Percentiles rank a stretch among this genome's conserved stretches.
These are phyloP conservation scores for Empidonax traillii DNA, from an alignment of 2,113 vertebrate species.

Conservation along the genomic window DNA sequence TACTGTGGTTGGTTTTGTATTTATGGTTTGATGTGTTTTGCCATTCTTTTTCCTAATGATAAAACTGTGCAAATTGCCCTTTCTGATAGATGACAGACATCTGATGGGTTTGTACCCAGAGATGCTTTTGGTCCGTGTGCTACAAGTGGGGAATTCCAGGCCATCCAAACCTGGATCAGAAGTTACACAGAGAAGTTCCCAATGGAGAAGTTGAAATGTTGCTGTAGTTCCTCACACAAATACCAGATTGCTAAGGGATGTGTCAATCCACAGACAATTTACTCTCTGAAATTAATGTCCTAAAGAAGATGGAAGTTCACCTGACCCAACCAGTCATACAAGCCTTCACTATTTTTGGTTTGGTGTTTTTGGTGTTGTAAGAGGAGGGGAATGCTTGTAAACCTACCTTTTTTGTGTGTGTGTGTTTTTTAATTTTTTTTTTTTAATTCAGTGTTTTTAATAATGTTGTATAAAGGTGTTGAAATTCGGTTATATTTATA, in stretches of 20 bases:
- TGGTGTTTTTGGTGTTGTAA: not conserved
- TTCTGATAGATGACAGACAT: not conserved
- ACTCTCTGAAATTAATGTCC: not conserved
- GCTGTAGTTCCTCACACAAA: not conserved
- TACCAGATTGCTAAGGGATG: not conserved
- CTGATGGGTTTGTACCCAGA: not conserved
- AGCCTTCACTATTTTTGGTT: not conserved
- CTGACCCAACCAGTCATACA: not conserved
- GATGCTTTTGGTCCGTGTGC: not conserved
- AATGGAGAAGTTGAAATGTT: not conserved
- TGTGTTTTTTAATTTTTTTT: not conserved
- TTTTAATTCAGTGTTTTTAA: not conserved
- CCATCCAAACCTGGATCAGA: not conserved
- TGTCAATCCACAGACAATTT: not conserved
- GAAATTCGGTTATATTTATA: not conserved
- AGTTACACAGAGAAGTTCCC: not conserved
- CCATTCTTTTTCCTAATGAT: not conserved
- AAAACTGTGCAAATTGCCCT: not conserved
- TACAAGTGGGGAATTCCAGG: not conserved
- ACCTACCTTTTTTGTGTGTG: not conserved
- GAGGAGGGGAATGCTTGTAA: rapidly evolving
- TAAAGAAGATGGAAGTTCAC: not conserved
- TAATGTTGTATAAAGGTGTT: not conserved
- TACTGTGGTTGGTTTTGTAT: not conserved
- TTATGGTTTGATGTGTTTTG: not conserved